These are phyloP conservation scores for Lycocorax pyrrhopterus DNA, from an alignment of 2,113 vertebrate genomes.

Conservation along the genomic window DNA sequence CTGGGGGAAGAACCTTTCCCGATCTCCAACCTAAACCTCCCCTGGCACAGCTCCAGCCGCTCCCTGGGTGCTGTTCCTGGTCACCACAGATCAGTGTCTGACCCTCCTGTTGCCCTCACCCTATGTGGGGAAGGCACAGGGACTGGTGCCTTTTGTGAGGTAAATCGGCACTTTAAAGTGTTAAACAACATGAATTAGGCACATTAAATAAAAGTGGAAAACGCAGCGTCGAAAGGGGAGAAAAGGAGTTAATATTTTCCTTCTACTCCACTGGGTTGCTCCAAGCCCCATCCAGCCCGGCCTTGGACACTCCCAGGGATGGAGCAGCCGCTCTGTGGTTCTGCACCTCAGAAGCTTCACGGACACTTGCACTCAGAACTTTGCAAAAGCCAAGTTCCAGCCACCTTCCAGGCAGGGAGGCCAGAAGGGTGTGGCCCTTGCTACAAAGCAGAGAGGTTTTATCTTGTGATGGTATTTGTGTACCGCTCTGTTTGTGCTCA, in stretches of 20 bases:
- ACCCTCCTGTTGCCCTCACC: not conserved
- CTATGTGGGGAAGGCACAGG: not conserved
- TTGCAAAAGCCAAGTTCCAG: not conserved
- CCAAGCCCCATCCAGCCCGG: not conserved
- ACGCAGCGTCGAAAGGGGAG: fast-evolving
- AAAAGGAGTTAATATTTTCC: fast-evolving
- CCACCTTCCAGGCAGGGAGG: not conserved
- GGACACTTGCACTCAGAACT: not conserved
- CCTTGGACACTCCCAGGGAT: fast-evolving
- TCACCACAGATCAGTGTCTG: not conserved
- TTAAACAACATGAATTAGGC: fast-evolving
- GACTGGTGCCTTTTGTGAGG: not conserved
- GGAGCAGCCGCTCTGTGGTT: fast-evolving
- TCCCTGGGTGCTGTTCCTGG: not conserved
- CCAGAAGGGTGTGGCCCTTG: not conserved
- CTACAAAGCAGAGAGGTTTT: not conserved
- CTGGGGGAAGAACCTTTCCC: not conserved
- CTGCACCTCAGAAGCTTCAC: not conserved
- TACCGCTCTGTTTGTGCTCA: not conserved
- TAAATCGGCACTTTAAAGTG: fast-evolving
- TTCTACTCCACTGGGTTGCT: fast-evolving
- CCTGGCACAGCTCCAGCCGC: not conserved
- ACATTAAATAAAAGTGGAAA: not conserved
- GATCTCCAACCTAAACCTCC: fast-evolving
- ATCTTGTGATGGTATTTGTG: not conserved